A percentile compares a stretch with the other conserved stretches of the same genome.
Evolutionary conservation across 92 coral and sea anemone species (phyloP).

Genomic region (Pocillopora meandrina): DNA sequence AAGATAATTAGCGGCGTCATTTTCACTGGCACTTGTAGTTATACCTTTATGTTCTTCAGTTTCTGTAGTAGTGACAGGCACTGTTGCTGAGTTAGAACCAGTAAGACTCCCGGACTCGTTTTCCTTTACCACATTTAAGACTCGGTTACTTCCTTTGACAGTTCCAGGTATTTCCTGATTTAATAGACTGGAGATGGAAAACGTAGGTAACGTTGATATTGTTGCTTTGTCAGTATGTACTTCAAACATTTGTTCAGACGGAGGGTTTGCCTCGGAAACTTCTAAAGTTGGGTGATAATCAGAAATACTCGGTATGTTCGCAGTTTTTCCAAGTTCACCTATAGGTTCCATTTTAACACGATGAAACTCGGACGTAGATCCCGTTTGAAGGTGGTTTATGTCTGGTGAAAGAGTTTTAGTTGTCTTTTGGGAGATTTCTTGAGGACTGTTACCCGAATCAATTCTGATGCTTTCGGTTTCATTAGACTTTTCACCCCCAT

Average conservation of each 20-base stretch:
- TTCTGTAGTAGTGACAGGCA: neutral
- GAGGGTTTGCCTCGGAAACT: constrained; percentile 12
- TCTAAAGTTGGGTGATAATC: constrained; percentile 31
- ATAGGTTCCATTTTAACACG: constrained; percentile 14
- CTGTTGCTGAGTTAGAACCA: neutral
- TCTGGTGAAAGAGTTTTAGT: constrained; percentile 6
- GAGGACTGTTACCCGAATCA: constrained; percentile 15
- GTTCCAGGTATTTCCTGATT: constrained; percentile 46
- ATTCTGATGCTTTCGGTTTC: neutral
- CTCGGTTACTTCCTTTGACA: constrained; percentile 9
- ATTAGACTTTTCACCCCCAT: neutral
- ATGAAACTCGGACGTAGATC: constrained; percentile 30
- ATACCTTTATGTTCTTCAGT: constrained; percentile 21
- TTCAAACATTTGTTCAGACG: constrained; percentile 22
- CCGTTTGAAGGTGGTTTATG: neutral
- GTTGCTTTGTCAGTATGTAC: constrained; percentile 38
- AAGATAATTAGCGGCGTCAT: constrained; percentile 55
- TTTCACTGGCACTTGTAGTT: constrained; percentile 5
- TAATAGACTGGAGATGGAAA: constrained; percentile 61
- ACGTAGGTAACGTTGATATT: constrained; percentile 56
- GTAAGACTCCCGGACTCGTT: neutral
- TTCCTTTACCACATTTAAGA: neutral
- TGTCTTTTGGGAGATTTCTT: constrained; percentile 22
- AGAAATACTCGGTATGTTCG: constrained; percentile 24
- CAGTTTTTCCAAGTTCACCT: constrained; percentile 15